Evolutionary conservation across 2,113 vertebrate genomes (phyloP), one percentile per base, ranked within the genome.

Genomic region (Silurus meridionalis): DNA sequence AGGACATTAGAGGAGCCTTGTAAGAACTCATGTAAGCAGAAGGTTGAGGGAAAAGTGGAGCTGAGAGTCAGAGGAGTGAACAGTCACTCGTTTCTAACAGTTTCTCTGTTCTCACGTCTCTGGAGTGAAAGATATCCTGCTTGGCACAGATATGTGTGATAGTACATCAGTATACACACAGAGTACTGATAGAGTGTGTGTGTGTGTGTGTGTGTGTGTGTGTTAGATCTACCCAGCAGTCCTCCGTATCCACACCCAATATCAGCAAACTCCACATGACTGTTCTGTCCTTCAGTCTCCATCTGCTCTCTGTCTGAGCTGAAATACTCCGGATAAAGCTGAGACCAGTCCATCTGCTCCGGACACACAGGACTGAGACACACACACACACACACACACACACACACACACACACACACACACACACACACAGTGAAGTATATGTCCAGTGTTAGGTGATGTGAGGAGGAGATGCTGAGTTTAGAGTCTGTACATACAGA

Each of bases 241-340:
- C 96, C 97, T 3, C 97, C 97, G 23, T 98, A 98, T 91, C 97
- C 97, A 91, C 97, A 98, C 80, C 97, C 97, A 83, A 98, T 95
- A 90, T 98, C 97, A 87, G 97, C 97, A 90, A 98, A 97, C 91
- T 98, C 97, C 69, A 98, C 97, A 86, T 89, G 93, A 55, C 92
- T 74, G 8, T 89, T 90, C 50, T 85, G 84, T 19, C 89, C 37
- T 17, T 74, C 17, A 5, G 11, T 57, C 48, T 93, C 93, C 48
- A 92, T 90, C 15, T 60, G 61, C 21, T 89, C 89, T 61, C 91
- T 92, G 0, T 91, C 88, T 71, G 82, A 90, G 28, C 90, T 10
- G 48, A 95, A 95, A 91, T 95, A 93, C 10, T 96, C 91, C 66
- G 97, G 96, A 83, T 96, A 98, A 53, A 96, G 90, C 75, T 93